phyloP scores from a whole-genome alignment of 2,113 vertebrate genomes.

The Poeciliopsis occidentalis region DNA sequence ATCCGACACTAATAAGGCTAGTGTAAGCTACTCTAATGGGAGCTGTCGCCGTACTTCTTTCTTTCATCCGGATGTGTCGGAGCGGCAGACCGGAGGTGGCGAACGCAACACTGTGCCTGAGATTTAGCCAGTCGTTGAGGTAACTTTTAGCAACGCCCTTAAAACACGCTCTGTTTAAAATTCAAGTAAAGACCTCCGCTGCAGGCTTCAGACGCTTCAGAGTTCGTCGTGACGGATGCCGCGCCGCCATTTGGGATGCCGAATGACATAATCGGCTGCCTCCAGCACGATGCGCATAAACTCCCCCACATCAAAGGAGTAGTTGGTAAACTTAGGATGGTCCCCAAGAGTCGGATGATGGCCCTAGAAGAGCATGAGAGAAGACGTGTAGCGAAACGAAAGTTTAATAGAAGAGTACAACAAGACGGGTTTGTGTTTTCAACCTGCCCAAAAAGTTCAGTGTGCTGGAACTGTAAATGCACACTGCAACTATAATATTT shows the following conservation, averaged over 20 bases:
- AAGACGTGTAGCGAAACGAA: not conserved
- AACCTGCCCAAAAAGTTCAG: not conserved
- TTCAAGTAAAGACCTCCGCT: constrained; percentile 14
- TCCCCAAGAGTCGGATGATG: constrained; percentile 96
- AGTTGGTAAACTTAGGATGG: constrained; percentile 98
- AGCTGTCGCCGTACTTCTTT: constrained; percentile 33
- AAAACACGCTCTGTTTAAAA: not conserved
- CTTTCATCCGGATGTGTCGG: constrained; percentile 23
- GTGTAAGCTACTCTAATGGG: constrained; percentile 29
- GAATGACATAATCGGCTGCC: constrained; percentile 85
- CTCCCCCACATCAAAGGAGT: constrained; percentile 92
- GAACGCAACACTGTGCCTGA: not conserved
- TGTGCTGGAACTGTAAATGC: constrained; percentile 2
- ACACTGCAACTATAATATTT: not conserved
- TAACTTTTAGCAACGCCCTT: constrained; percentile 1
- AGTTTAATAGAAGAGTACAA: not conserved
- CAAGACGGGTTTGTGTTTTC: not conserved
- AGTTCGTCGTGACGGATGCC: constrained; percentile 85
- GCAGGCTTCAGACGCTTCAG: constrained; percentile 60
- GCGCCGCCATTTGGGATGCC: constrained; percentile 87
- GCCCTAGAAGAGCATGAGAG: constrained; percentile 80
- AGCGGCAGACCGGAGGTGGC: constrained; percentile 6
- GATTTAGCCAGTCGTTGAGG: constrained; percentile 2
- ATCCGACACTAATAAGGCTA: constrained; percentile 50
- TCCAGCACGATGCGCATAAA: constrained; percentile 91